Evolutionary conservation across 2,113 vertebrate species (phyloP).

Genomic region (Oryzias melastigma): DNA sequence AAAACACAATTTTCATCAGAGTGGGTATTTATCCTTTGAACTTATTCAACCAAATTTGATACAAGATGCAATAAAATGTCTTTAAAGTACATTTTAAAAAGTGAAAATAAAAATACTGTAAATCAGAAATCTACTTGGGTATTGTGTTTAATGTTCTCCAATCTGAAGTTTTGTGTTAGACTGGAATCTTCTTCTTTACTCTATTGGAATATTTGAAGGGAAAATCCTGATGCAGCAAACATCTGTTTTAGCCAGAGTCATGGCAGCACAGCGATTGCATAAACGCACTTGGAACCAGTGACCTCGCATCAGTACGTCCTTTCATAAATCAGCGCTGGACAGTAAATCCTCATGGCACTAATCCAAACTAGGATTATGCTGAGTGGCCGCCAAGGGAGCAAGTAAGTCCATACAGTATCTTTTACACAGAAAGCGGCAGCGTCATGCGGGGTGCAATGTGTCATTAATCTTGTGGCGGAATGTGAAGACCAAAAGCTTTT

Average conservation of each 20-base stretch:
- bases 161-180: no score
- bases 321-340: slow-evolving; percentile 19
- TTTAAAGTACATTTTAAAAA: no score
- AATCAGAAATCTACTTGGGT: no score
- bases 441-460: not conserved
- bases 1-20: no score
- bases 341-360: slow-evolving; percentile 32
- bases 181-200: no score
- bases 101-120: no score
- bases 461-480: not conserved
- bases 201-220: no score
- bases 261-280: not conserved
- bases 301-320: slow-evolving; percentile 10
- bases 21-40: no score
- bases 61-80: no score
- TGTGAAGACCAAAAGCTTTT: not conserved
- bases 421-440: not conserved
- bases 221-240: not conserved
- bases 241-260: not conserved
- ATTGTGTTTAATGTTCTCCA: no score
- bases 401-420: slow-evolving; percentile 5
- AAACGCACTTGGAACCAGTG: not conserved
- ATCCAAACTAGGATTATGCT: slow-evolving; percentile 28
- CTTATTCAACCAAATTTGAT: no score
- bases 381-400: slow-evolving; percentile 9